phyloP scores from a whole-genome alignment of 1,140 invertebrate genomes.

The Tribolium castaneum region DNA sequence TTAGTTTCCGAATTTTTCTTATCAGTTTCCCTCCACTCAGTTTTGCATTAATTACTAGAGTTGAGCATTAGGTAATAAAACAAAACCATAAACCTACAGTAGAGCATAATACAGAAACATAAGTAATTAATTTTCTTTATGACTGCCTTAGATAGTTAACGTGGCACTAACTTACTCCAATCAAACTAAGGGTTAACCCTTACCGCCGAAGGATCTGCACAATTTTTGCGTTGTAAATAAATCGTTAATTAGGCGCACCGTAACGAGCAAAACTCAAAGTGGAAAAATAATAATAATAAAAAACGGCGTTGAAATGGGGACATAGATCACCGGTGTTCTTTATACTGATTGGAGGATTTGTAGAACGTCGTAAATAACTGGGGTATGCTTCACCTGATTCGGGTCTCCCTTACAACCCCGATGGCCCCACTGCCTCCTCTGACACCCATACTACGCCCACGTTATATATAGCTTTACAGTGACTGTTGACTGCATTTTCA shows the following conservation, averaged over 20 bases:
- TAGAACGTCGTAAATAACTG: slow-evolving; percentile 50
- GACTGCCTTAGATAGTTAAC: slow-evolving; percentile 9
- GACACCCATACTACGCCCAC: slow-evolving; percentile 46
- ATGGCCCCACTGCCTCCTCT: slow-evolving; percentile 42
- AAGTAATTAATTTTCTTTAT: slow-evolving; percentile 34
- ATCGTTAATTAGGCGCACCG: slow-evolving; percentile 11
- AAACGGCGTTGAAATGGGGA: slow-evolving; percentile 23
- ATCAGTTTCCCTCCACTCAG: background rate
- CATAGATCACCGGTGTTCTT: slow-evolving; percentile 44
- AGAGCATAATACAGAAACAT: slow-evolving; percentile 22
- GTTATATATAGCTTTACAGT: slow-evolving; percentile 47
- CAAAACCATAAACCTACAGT: slow-evolving; percentile 28
- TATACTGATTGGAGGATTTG: slow-evolving; percentile 50
- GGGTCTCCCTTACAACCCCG: slow-evolving; percentile 46
- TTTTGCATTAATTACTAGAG: slow-evolving; percentile 21
- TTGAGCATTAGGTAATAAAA: slow-evolving; percentile 15
- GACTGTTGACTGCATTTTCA: slow-evolving; percentile 50
- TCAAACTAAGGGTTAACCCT: slow-evolving; percentile 11
- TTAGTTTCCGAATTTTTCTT: background rate
- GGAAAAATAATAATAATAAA: slow-evolving; percentile 26
- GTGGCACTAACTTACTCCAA: slow-evolving; percentile 15
- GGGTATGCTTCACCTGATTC: slow-evolving; percentile 47
- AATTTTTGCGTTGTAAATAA: slow-evolving; percentile 2
- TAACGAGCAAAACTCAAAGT: background rate
- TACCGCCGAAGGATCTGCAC: background rate